Evolutionary conservation across 2,888 invertebrate genomes (phyloP).

Genomic region (Bellardia pandia): DNA sequence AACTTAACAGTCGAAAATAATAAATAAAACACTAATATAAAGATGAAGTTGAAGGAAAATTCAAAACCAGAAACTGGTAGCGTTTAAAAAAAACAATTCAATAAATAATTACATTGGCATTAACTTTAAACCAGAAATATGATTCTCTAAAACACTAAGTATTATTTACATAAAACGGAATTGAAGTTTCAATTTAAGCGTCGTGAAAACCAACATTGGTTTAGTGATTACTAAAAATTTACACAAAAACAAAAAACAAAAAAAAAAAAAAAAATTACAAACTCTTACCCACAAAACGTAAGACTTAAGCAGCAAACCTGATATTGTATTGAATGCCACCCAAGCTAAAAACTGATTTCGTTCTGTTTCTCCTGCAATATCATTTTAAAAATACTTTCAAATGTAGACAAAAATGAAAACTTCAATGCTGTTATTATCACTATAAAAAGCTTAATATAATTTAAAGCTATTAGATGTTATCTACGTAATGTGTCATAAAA

Average conservation of each 20-base stretch:
- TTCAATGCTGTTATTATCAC: neutral
- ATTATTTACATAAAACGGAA: neutral
- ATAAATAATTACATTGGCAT: neutral
- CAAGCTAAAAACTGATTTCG: slow-evolving; percentile 14
- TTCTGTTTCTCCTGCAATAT: neutral
- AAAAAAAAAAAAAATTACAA: too few relatives aligned
- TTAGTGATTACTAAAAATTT: too few relatives aligned
- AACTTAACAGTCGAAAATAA: neutral
- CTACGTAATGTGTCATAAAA: neutral
- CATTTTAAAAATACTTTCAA: slow-evolving; percentile 16
- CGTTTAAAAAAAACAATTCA: slow-evolving; percentile 3
- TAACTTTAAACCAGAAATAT: neutral
- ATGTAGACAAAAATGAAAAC: neutral
- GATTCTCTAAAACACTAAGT: neutral
- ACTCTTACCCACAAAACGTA: slow-evolving; percentile 8
- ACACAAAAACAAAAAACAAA: too few relatives aligned
- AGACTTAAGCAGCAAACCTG: slow-evolving; percentile 28
- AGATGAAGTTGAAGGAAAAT: neutral
- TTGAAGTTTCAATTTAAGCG: neutral
- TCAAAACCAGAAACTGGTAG: slow-evolving; percentile 1
- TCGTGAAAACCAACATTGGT: too few relatives aligned
- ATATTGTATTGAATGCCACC: slow-evolving; percentile 5
- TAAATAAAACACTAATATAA: neutral
- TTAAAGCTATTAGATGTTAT: slow-evolving; percentile 11
- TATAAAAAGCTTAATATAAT: slow-evolving; percentile 22